Base-by-base conservation (phyloP, 2,797 vertebrate species). In the Eulemur coronatus region DNA sequence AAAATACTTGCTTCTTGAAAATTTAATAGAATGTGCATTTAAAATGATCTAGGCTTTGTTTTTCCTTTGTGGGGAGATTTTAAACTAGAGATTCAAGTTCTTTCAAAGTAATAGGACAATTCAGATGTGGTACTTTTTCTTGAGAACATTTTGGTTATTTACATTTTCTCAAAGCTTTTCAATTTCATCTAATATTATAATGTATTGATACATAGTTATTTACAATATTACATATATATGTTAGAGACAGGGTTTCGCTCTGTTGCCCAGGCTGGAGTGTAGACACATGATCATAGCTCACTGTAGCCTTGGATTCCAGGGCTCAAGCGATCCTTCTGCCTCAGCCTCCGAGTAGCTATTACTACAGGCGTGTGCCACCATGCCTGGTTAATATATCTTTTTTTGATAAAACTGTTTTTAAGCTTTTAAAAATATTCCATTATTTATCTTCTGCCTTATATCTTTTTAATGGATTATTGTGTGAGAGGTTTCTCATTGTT, bases 1-100 rank as follows among this genome's bases (percentile, higher is more conserved):
- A 84, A 90, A 96, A 38, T 50, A 69, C 17, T 70, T 84, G 33
- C 8, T 75, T 90, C 38, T 46, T 80, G 3, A 91, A 94, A 95
- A 50, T 70, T 48, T 59, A 33, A 59, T 76, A 55, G 35, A 76
- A 65, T 82, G 85, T 91, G 8, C 17, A 57, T 26, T 89, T 75
- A 72, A 65, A 18, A 35, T 67, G 38, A 78, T 78, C 6, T 38
- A 48, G 22, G 13, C 0, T 52, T 78, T 88, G 4, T 6, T 70
- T 88, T 73, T 35, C 7, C 11, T 80, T 76, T 70, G 18, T 46
- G 38, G 8, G 9, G 4, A 91, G 13, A 84, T 67, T 84, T 72
- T 48, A 87, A 81, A 72, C 48, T 52, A 76, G 26, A 50, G 7
- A 41, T 50, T 81, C 15, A 78, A 59, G 48, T 26, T 65, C 52